These are phyloP conservation scores for Drosophila santomea DNA, from an alignment of 1,140 invertebrate genomes.

Conservation along the genomic window DNA sequence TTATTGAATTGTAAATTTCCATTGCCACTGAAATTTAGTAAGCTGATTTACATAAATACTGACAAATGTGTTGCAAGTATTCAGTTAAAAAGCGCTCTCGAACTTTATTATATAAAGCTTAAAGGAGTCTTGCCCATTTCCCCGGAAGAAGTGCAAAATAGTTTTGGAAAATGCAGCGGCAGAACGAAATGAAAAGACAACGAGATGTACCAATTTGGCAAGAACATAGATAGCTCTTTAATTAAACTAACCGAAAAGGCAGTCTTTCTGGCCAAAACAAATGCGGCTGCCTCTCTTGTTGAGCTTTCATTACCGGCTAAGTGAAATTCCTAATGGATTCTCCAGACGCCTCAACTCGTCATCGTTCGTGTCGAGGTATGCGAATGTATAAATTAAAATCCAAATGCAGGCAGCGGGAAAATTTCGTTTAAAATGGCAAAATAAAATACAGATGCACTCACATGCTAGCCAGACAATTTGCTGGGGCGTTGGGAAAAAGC, in stretches of 20 bases:
- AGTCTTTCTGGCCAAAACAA: conserved; percentile 25
- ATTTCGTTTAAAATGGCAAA: conserved; percentile 68
- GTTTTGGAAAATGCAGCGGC: neutral
- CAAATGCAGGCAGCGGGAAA: conserved; percentile 57
- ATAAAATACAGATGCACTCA: conserved; percentile 74
- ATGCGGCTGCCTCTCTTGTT: conserved; percentile 5
- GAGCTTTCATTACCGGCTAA: conserved; percentile 44
- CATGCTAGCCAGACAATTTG: conserved; percentile 56
- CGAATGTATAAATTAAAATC: conserved; percentile 67
- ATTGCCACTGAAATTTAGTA: too few species aligned
- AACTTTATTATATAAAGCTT: too few species aligned
- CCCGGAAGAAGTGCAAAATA: neutral
- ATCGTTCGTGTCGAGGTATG: conserved; percentile 20
- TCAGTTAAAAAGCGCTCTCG: too few species aligned
- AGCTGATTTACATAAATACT: too few species aligned
- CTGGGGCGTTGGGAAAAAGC: conserved; percentile 14
- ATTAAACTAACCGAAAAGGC: conserved; percentile 34
- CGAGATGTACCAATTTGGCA: conserved; percentile 2
- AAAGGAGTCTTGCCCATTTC: too few species aligned
- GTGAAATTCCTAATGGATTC: conserved; percentile 49
- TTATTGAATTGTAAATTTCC: too few species aligned
- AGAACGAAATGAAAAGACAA: neutral
- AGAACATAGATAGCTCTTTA: conserved; percentile 15
- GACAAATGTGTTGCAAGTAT: too few species aligned
- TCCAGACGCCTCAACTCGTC: conserved; percentile 24